Base-by-base conservation (phyloP, 2,113 vertebrate genomes). In the Cryptomyrus ogoouensis region DNA sequence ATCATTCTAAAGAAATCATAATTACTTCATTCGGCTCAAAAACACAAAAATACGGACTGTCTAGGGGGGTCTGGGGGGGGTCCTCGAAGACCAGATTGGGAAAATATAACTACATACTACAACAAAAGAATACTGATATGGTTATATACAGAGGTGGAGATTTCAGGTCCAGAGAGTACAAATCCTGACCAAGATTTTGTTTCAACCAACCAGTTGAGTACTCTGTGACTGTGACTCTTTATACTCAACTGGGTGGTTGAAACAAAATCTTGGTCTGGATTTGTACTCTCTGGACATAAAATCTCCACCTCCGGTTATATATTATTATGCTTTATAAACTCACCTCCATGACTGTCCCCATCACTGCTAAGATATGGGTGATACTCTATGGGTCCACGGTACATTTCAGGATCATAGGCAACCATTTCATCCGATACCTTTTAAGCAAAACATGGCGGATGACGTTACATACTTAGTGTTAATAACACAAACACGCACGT, bases 371-470 rank as follows among this genome's bases (percentile, higher is more conserved):
- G 94, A 91, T 97, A 97, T 0, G 95, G 94, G 93, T 97, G 97
- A 92, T 96, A 97, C 44, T 98, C 97, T 42, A 96, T 95, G 0
- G 95, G 93, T 9, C 94, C 95, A 87, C 96, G 95, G 92, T 95
- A 96, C 74, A 95, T 94, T 46, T 97, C 97, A 50, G 95, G 93
- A 70, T 97, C 97, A 53, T 97, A 97, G 83, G 97, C 3, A 91
- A 96, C 94, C 93, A 97, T 95, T 74, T 97, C 97, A 93, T 97
- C 97, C 31, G 96, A 94, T 89, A 96, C 94, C 96, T 97, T 94
- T 90, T 88, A 92, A 91, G 94, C 74, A 95, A 74, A 92, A 58
- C 24, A 39, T 74, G 31, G 31, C 4, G 13, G 15, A 87, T 46
- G 8, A 5, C 15, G n/a, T 19, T 53, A 58, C 50, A 58, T 44